Evolutionary conservation across 2,113 vertebrate genomes (phyloP).

Genomic region (Phrynocephalus versicolor): DNA sequence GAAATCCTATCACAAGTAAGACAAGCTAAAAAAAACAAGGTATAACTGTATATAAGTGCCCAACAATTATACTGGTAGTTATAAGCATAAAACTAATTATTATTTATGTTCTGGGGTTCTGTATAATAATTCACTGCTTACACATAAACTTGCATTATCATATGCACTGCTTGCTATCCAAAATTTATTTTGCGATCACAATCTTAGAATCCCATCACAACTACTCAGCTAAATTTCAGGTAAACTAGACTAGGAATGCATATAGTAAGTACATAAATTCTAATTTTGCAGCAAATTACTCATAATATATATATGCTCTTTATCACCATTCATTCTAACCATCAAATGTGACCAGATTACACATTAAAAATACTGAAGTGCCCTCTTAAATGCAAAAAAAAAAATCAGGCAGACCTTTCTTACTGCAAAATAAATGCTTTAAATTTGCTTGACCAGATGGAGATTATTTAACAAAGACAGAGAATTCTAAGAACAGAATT

Average conservation of each 20-base stretch:
- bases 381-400: not conserved
- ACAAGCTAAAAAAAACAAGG: not conserved
- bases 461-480: not conserved
- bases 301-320: not conserved
- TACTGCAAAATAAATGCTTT: not conserved
- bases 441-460: not conserved
- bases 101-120: not conserved
- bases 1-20: not conserved
- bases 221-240: not conserved
- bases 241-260: not conserved
- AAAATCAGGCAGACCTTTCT: not conserved
- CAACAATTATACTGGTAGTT: not conserved
- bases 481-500: not conserved
- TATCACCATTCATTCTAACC: not conserved
- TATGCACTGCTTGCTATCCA: not conserved
- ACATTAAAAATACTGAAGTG: not conserved
- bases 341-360: not conserved
- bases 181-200: not conserved
- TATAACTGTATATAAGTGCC: not conserved
- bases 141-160: not conserved
- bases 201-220: not conserved
- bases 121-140: not conserved
- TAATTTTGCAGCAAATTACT: rapidly evolving
- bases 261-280: not conserved
- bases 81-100: not conserved